A percentile compares a stretch with the other conserved stretches of the same genome.
Conservation (phyloP, 1,140 invertebrate species). For the Chironomus tepperi region DNA sequence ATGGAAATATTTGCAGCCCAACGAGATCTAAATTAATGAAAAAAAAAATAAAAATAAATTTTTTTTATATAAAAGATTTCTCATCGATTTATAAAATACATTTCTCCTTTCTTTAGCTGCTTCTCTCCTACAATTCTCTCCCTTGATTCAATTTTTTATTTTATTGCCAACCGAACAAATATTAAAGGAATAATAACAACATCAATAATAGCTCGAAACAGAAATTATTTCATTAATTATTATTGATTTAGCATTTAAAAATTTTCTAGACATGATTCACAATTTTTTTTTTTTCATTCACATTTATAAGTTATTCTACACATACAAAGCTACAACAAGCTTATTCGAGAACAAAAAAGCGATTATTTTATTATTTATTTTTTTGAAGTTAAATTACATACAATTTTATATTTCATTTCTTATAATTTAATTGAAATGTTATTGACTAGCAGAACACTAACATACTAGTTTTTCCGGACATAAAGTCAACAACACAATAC, state of each 20-base stretch:
- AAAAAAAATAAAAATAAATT: background rate
- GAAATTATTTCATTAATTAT: conserved; percentile 19
- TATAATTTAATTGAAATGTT: background rate
- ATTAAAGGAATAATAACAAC: background rate
- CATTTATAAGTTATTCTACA: background rate
- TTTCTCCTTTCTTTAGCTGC: background rate
- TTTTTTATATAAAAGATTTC: background rate
- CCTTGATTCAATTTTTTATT: background rate
- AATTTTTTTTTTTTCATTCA: conserved; percentile 8
- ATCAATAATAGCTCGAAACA: conserved; percentile 5
- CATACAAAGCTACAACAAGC: background rate
- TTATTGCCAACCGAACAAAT: conserved; percentile 16
- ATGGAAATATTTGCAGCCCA: conserved; percentile 30
- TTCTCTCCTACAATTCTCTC: background rate
- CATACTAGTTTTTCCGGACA: conserved; percentile 6
- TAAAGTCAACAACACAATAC: background rate
- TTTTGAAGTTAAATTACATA: background rate
- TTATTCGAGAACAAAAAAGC: conserved; percentile 1
- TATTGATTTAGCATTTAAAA: conserved; percentile 24
- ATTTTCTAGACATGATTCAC: conserved; percentile 8
- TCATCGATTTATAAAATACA: conserved; percentile 17
- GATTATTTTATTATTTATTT: no score
- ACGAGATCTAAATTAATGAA: conserved; percentile 5
- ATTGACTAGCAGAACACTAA: background rate
- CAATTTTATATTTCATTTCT: background rate